Evolutionary conservation across 2,888 invertebrate genomes (phyloP).

Genomic region (Azorinus chamasolen): DNA sequence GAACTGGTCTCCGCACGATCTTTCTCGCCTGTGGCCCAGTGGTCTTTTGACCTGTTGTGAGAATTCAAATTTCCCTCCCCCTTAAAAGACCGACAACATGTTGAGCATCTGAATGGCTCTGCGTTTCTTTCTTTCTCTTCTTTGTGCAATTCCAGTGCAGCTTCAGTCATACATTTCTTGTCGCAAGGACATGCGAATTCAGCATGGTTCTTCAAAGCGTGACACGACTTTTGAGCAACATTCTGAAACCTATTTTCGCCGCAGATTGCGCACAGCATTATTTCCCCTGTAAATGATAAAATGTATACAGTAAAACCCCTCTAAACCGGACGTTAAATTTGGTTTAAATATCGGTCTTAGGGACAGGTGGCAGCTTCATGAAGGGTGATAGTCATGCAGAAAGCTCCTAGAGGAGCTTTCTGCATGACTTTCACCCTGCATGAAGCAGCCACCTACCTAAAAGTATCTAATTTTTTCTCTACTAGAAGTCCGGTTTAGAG

Average conservation of each 20-base stretch:
- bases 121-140: conserved; percentile 16
- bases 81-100: conserved; percentile 42
- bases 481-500: no score
- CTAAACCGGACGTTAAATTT: no score
- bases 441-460: no score
- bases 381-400: no score
- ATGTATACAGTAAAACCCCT: no score
- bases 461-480: no score
- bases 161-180: conserved; percentile 26
- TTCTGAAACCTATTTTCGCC: conserved; percentile 38
- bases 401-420: no score
- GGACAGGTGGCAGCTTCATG: no score
- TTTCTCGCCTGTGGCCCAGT: conserved; percentile 35
- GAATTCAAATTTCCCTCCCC: neutral
- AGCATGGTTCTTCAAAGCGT: conserved; percentile 42
- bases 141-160: conserved; percentile 17
- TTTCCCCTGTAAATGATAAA: neutral
- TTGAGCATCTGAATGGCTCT: conserved; percentile 22
- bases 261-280: conserved; percentile 29
- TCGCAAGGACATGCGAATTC: conserved; percentile 31
- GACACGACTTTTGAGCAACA: conserved; percentile 29
- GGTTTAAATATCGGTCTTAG: no score
- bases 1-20: conserved; percentile 15
- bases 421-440: no score
- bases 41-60: conserved; percentile 26